A percentile compares a stretch with the other conserved stretches of the same genome.
These are phyloP conservation scores for Edolisoma coerulescens DNA, from an alignment of 2,113 vertebrate species.

Conservation along the genomic window DNA sequence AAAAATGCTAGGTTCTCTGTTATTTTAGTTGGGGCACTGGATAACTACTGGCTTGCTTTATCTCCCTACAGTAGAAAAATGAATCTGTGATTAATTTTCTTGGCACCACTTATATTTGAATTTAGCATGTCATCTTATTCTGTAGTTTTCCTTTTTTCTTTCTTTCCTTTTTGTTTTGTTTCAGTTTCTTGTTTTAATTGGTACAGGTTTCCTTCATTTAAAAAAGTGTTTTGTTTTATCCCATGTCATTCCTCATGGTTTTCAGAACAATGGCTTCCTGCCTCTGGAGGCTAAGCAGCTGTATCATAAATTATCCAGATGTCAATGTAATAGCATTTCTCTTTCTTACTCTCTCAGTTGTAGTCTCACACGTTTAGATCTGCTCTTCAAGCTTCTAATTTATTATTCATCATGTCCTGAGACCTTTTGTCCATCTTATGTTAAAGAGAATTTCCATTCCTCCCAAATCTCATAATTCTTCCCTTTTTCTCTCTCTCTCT, in stretches of 20 bases:
- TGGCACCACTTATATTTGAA: background rate
- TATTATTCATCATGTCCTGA: background rate
- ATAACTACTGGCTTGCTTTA: background rate
- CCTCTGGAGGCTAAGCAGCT: background rate
- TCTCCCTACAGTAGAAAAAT: background rate
- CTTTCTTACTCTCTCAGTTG: background rate
- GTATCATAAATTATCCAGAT: background rate
- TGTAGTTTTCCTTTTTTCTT: background rate
- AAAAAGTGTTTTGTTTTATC: background rate
- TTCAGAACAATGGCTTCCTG: background rate
- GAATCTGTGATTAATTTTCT: background rate
- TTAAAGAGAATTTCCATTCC: background rate
- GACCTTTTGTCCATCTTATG: background rate
- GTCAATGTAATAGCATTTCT: background rate
- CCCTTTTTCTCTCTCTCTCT: rapidly evolving
- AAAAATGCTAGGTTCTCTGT: background rate
- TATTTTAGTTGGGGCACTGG: background rate
- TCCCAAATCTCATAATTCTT: background rate
- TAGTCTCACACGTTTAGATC: background rate
- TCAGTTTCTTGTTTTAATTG: background rate
- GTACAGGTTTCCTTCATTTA: background rate
- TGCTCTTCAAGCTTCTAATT: background rate
- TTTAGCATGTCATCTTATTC: background rate
- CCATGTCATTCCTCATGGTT: background rate
- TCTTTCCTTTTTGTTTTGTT: background rate